Evolutionary conservation across 2,797 vertebrate species (phyloP), one percentile per base, ranked within the genome.

Genomic region (Cichlasoma orientale): DNA sequence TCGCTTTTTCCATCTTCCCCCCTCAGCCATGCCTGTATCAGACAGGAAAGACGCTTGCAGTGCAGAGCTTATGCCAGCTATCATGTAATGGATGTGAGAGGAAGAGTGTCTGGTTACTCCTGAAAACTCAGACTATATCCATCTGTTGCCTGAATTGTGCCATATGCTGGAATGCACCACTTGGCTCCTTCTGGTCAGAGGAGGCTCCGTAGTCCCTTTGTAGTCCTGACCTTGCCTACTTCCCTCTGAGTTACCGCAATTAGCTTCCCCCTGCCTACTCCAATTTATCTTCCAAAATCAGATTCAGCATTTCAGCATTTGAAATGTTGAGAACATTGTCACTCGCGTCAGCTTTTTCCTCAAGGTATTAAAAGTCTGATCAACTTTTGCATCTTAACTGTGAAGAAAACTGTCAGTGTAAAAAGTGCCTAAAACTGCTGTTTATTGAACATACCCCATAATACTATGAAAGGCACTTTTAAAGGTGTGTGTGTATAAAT

Each of bases 81-180:
- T 78, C 66, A 2, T 68, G 44, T 29, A 55, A 82, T 50, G 36
- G 77, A 88, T 78, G 66, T 71, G 78, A 80, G 59, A 78, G 56
- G 74, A 68, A 74, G 58, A 83, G 68, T 70, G 72, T 86, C 83
- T 74, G 58, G 77, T 86, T 86, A 77, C 75, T 82, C 77, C 74
- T 82, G 82, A 75, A 77, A 44, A 86, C 76, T 77, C 85, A 80
- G 83, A 88, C 87, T 27, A 78, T 74, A 87, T 88, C 90, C 88
- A 90, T 91, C 90, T 94, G 92, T 91, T 90, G 88, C 84, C 83
- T 90, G 87, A 89, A 88, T 86, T 77, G 82, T 90, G 90, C 90
- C 90, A 90, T 91, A 89, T 90, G 87, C 86, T 91, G 86, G 89
- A 92, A 90, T 91, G 91, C 57, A 84, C 82, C 83, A 82, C 78